A percentile compares a stretch with the other conserved stretches of the same genome.
Conservation (phyloP, 2,888 invertebrate species). For the Troides oblongomaculatus region DNA sequence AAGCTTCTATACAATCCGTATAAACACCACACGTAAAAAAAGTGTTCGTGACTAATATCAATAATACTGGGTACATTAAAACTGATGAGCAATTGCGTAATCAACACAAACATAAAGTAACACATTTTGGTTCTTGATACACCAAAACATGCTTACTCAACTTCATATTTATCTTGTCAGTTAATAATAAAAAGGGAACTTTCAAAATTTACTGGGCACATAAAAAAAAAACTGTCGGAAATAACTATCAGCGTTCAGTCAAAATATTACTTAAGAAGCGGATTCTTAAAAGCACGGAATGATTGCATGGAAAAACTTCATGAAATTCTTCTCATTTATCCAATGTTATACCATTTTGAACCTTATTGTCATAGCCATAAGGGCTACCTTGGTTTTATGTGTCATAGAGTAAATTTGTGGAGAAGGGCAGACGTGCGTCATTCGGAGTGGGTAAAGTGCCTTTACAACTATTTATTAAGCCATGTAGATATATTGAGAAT, state of each 20-base stretch:
- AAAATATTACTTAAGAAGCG: constrained; percentile 27
- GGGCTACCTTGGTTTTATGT: constrained; percentile 5
- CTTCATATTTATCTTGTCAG: constrained; percentile 8
- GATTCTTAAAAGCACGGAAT: constrained; percentile 29
- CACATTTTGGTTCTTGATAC: not conserved
- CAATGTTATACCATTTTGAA: constrained; percentile 11
- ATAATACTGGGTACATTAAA: not conserved
- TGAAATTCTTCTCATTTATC: constrained; percentile 6
- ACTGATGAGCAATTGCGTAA: not conserved
- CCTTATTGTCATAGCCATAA: not conserved
- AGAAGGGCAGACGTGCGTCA: constrained; percentile 35
- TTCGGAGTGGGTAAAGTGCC: constrained; percentile 40
- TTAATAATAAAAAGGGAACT: constrained; percentile 17
- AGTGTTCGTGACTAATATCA: not conserved
- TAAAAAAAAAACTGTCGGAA: constrained; percentile 27
- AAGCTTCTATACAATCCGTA: not conserved
- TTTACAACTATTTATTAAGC: constrained; percentile 47
- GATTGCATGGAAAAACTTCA: constrained; percentile 17
- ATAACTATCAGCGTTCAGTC: constrained; percentile 22
- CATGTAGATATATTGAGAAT: constrained; percentile 44
- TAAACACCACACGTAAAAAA: too few species aligned
- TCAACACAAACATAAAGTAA: not conserved
- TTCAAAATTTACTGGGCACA: constrained; percentile 16
- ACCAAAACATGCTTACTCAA: not conserved
- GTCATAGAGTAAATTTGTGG: constrained; percentile 25